phyloP scores from a whole-genome alignment of 2,113 vertebrate genomes.

The Melospiza melodia region DNA sequence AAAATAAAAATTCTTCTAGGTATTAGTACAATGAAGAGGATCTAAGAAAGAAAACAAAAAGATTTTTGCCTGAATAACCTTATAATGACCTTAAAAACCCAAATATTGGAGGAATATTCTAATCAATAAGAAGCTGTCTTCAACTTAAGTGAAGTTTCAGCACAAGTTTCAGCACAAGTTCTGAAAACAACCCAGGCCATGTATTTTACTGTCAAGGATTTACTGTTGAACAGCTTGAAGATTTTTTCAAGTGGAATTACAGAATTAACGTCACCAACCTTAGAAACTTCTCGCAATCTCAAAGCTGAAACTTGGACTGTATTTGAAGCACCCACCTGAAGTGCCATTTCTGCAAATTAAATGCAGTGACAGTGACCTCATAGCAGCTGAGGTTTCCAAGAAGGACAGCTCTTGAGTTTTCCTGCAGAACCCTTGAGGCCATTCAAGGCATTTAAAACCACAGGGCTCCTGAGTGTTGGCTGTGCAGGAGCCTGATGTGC shows the following conservation, averaged over 20 bases:
- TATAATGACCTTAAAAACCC: not conserved
- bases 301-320: not conserved
- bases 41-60: not conserved
- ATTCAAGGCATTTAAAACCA: not conserved
- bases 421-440: fast-evolving
- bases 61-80: not conserved
- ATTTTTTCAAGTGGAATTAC: not conserved
- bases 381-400: not conserved
- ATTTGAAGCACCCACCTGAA: not conserved
- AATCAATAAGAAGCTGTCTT: not conserved
- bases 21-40: not conserved
- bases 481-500: no score
- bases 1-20: not conserved
- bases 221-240: not conserved
- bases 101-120: not conserved
- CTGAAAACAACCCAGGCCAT: not conserved
- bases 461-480: no score
- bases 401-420: fast-evolving
- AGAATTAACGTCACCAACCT: not conserved
- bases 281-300: not conserved
- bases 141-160: not conserved
- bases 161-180: not conserved
- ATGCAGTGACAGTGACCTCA: not conserved
- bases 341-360: not conserved
- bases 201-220: not conserved